A percentile compares a stretch with the other conserved stretches of the same genome.
These are phyloP conservation scores for Torymus texanus DNA, from an alignment of 2,888 invertebrate genomes.

Conservation along the genomic window DNA sequence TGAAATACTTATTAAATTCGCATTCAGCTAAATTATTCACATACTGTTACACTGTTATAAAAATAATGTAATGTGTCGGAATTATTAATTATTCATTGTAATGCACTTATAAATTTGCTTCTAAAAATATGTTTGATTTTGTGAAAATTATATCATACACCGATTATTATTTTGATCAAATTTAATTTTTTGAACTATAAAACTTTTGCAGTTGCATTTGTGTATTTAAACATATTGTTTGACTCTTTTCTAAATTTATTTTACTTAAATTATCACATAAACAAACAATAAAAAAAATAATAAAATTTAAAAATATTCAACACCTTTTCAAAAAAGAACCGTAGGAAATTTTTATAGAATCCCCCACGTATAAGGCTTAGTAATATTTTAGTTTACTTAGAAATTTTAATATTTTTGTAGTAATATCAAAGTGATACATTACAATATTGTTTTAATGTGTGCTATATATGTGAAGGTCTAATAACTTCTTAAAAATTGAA, in stretches of 20 bases:
- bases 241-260: conserved; percentile 5
- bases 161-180: not conserved
- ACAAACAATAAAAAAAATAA: conserved; percentile 14
- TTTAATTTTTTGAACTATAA: conserved; percentile 19
- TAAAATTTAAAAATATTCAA: no score
- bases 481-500: conserved; percentile 21
- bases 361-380: no score
- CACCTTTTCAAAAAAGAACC: no score
- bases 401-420: no score
- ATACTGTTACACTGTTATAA: conserved; percentile 43
- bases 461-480: conserved; percentile 24
- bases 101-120: conserved; percentile 9
- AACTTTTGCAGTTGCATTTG: no score
- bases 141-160: conserved; percentile 22
- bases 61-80: conserved; percentile 52
- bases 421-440: conserved; percentile 37
- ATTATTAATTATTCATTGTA: conserved; percentile 17
- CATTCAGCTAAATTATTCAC: conserved; percentile 42
- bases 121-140: not conserved
- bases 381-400: no score
- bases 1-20: conserved; percentile 29
- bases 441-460: conserved; percentile 52
- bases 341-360: no score
- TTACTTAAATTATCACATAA: not conserved
- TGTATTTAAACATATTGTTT: not conserved